Evolutionary conservation across 2,113 vertebrate genomes (phyloP), one percentile per base, ranked within the genome.

Genomic region (Balaenoptera acutorostrata): DNA sequence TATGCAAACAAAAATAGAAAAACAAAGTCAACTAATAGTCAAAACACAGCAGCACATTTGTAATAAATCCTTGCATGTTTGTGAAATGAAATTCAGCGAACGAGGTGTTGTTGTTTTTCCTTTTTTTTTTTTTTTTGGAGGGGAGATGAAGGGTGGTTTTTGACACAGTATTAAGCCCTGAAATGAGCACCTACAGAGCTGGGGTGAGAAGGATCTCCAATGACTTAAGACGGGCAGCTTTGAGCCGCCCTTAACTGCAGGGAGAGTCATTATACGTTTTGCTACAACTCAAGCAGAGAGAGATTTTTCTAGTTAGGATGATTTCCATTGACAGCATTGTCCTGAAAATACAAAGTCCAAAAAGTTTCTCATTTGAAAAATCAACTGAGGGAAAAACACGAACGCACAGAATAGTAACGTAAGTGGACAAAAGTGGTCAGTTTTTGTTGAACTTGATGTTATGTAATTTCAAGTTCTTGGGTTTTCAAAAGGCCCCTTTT

Each of bases 11-110:
- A 63, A 97, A 41, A 8, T 78, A 17, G 64, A 90, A 93, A 94
- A 89, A 80, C 14, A 0, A 97, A 92, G 84, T 46, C 72, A 44
- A 3, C 8, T 9, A 20, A 44, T 1, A 77, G 95, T 88, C 0
- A 6, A 15, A 59, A 88, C 83, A 55, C 85, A 96, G 81, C 95
- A 97, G 95, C 25, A 68, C 9, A 11, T n/a, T 52, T 77, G 61
- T 90, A 81, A 88, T 5, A 61, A 5, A 17, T 85, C 75, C 90
- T 44, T 39, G 66, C 6, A 15, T 27, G 18, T 61, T 55, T 95
- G 77, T 0, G 18, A 92, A 96, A 87, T 39, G 64, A 78, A 82
- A 83, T 66, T 17, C 46, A 92, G 68, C 55, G 90, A 77, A 88
- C 95, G 64, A 91, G 46, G n/a, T 77, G 59, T 55, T 94, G 77